Percentiles rank a stretch among this genome's conserved stretches.
Conservation (phyloP, 2,888 invertebrate genomes). For the Nemurella pictetii region DNA sequence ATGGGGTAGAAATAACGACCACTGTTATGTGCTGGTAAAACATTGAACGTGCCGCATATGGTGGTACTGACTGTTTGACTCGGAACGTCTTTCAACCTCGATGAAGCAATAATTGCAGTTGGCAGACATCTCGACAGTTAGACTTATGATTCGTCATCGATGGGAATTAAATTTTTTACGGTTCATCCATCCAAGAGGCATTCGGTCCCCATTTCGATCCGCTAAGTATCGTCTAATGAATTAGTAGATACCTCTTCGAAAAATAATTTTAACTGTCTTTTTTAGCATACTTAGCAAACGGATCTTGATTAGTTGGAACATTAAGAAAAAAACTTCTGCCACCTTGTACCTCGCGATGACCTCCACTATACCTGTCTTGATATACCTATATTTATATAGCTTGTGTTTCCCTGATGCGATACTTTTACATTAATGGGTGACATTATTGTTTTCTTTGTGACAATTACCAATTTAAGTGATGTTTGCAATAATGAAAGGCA, state of each 20-base stretch:
- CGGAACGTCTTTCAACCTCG: not conserved
- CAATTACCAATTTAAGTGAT: not conserved
- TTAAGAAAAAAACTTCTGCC: too few species aligned
- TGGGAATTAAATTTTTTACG: too few species aligned
- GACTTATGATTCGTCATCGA: not conserved
- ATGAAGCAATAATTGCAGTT: not conserved
- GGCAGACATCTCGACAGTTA: not conserved
- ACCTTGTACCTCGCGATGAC: too few species aligned
- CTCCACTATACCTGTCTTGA: too few species aligned
- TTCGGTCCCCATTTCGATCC: too few species aligned
- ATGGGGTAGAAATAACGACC: not conserved
- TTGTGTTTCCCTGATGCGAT: not conserved
- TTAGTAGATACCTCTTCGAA: too few species aligned
- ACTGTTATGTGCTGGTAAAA: not conserved
- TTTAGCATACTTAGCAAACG: too few species aligned
- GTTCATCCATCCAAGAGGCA: too few species aligned
- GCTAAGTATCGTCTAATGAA: too few species aligned
- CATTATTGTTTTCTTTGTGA: not conserved
- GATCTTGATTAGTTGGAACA: too few species aligned
- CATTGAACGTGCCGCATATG: not conserved
- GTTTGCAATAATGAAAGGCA: not conserved
- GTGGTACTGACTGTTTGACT: not conserved
- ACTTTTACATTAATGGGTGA: not conserved
- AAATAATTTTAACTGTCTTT: too few species aligned
- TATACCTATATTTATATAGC: too few species aligned